Base-by-base conservation (phyloP, 2,113 vertebrate genomes). In the Hystrix cristata region DNA sequence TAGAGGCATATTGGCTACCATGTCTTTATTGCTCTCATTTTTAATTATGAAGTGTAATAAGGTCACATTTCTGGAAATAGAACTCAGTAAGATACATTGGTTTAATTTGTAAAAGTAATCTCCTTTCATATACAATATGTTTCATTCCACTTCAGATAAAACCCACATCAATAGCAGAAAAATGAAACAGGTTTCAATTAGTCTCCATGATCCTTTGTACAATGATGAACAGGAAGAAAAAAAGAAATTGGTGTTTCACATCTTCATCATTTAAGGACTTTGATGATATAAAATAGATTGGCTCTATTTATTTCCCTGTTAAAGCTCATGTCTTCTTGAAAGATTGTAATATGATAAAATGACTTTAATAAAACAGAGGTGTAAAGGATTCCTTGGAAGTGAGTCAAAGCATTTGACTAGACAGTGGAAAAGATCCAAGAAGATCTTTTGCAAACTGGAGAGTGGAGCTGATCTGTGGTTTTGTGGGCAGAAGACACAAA, bases 61-160 rank as follows among this genome's bases (percentile, higher is more conserved):
- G 97, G 93, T 98, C 97, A 82, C 55, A 80, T 97, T 98, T 97
- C 95, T 96, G 97, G 96, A 96, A 98, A 95, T 76, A 89, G 97
- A 97, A 91, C 94, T 97, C 95, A 80, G 80, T 93, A 94, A 98
- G 98, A 98, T 97, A 96, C 97, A 97, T 48, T 84, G 89, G 98
- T 98, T 99, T 98, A 98, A 97, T 99, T 99, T 98, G 97, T 97
- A 98, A 98, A 98, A 98, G 98, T 98, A 99, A 99, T 98, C 98
- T 98, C 92, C 80, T 97, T 98, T 98, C 96, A 96, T 95, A 97
- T 94, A 93, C 86, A 96, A 97, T 96, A 96, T 83, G 67, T 91
- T 98, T 98, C 98, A 98, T 97, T 98, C 94, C 96, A 97, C 97
- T 97, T 97, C 98, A 99, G 98, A 98, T 98, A 98, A 98, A 98